Conservation (phyloP, 2,797 vertebrate species). For the Falco columbarius region DNA sequence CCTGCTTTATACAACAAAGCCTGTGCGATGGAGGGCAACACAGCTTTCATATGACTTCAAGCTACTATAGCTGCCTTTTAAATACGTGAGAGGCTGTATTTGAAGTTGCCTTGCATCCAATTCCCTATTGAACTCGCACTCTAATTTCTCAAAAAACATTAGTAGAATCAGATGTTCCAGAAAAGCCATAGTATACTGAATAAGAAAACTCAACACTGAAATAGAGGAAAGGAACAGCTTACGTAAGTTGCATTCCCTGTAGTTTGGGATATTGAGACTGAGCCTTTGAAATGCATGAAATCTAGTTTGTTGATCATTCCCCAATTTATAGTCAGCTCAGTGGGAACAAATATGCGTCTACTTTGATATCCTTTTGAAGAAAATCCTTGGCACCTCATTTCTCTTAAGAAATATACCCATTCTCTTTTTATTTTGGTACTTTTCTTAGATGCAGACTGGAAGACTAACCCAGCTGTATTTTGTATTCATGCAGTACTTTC, state of each 20-base stretch:
- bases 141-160: slow-evolving; percentile 18
- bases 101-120: background rate
- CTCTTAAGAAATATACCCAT: background rate
- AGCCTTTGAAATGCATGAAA: slow-evolving; percentile 39
- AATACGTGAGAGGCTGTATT: background rate
- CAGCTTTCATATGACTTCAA: background rate
- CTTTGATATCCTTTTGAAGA: slow-evolving; percentile 3
- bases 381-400: background rate
- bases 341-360: background rate
- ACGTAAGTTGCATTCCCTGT: background rate
- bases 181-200: background rate
- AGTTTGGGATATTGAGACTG: background rate
- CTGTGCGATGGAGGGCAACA: background rate
- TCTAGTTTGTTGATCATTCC: slow-evolving; percentile 16
- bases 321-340: slow-evolving; percentile 13
- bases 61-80: background rate
- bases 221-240: background rate
- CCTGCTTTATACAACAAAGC: background rate
- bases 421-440: background rate
- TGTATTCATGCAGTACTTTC: slow-evolving; percentile 11
- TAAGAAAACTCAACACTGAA: slow-evolving; percentile 12
- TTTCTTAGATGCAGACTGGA: background rate
- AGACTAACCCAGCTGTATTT: slow-evolving; percentile 13
- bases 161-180: slow-evolving; percentile 21
- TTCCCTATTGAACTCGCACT: background rate